Percentiles rank a stretch among this genome's conserved stretches.
phyloP scores from a whole-genome alignment of 2,797 vertebrate species.

The Crax fasciolata region DNA sequence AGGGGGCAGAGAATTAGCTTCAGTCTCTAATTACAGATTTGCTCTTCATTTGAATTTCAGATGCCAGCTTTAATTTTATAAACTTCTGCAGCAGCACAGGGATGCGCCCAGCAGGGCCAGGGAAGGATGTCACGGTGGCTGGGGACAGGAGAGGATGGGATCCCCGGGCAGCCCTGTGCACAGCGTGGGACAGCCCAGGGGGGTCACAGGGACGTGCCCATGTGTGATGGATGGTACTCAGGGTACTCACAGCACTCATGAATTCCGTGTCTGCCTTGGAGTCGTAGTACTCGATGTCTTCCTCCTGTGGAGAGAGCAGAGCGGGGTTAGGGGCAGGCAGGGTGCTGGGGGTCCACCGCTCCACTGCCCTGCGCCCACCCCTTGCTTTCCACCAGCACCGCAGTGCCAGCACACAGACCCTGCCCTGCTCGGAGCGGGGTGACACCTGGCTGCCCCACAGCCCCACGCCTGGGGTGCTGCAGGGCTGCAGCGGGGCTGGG shows the following conservation, averaged over 20 bases:
- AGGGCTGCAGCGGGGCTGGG: neutral
- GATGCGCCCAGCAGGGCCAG: constrained; percentile 41
- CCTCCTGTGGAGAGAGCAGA: constrained; percentile 89
- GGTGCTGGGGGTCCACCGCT: neutral
- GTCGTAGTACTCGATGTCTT: constrained; percentile 96
- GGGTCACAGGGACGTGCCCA: neutral
- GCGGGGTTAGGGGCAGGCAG: neutral
- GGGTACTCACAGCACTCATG: constrained; percentile 84
- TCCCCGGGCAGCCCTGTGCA: too few species aligned
- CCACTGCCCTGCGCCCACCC: rapidly evolving
- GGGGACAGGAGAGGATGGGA: neutral
- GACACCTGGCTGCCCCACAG: rapidly evolving
- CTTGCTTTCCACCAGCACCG: neutral
- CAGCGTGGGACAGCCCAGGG: rapidly evolving
- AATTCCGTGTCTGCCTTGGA: constrained; percentile 96
- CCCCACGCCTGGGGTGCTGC: rapidly evolving
- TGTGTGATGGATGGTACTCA: neutral
- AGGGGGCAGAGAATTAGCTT: constrained; percentile 84
- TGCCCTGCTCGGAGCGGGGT: neutral
- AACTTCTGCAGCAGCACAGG: constrained; percentile 72
- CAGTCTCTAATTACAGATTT: constrained; percentile 87
- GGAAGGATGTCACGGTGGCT: neutral
- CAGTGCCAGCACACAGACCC: neutral
- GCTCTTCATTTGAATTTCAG: constrained; percentile 87
- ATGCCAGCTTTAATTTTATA: constrained; percentile 86